Percentiles rank a stretch among this genome's conserved stretches.
Evolutionary conservation across 2,888 invertebrate genomes (phyloP).

Genomic region (Pherbina coryleti): DNA sequence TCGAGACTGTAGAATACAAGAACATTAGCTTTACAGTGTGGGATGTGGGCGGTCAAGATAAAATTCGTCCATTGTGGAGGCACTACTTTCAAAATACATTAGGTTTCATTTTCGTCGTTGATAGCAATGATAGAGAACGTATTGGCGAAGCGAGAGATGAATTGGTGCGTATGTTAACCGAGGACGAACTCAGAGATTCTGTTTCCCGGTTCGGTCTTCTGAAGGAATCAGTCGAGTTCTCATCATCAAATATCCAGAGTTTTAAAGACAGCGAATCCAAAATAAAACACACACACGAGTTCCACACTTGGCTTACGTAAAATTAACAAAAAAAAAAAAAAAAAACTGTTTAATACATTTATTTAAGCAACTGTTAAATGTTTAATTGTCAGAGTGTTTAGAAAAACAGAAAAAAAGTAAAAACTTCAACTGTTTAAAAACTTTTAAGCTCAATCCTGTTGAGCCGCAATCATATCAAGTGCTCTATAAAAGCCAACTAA

Average conservation of each 20-base stretch:
- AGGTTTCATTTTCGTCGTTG: no score
- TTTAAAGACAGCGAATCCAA: neutral
- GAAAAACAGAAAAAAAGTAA: neutral
- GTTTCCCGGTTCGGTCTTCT: conserved; percentile 68
- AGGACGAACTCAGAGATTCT: no score
- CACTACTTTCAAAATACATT: no score
- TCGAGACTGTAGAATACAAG: no score
- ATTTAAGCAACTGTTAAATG: conserved; percentile 18
- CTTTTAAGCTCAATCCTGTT: neutral
- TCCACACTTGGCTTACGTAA: neutral
- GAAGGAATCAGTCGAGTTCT: conserved; percentile 61
- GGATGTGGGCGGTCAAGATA: no score
- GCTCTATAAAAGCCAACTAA: no score
- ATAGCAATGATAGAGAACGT: no score
- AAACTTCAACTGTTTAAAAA: neutral
- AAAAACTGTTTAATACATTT: conserved; percentile 5
- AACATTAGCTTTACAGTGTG: no score
- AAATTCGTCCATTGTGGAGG: no score
- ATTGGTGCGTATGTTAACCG: no score
- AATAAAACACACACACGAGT: neutral
- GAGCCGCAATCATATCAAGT: neutral
- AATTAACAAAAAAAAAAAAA: neutral
- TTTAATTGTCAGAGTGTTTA: conserved; percentile 6
- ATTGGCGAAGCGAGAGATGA: no score
- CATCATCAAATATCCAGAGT: neutral